Evolutionary conservation across 2,888 invertebrate species (phyloP).

Genomic region (Chymomyza caudatula): DNA sequence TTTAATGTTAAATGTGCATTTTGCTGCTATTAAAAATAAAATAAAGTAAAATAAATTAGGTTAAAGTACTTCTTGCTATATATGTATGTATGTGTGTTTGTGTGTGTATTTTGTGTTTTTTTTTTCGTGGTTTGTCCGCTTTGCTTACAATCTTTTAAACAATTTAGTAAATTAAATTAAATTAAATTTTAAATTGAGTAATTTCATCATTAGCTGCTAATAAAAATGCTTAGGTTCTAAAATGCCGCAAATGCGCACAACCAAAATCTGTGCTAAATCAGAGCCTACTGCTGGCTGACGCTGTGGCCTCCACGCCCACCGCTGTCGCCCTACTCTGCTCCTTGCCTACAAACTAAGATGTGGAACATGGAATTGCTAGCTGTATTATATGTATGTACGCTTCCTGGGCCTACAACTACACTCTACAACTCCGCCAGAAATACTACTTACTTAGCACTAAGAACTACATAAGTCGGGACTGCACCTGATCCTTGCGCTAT

Average conservation of each 20-base stretch:
- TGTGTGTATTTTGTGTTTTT: too few species aligned
- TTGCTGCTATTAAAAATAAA: conserved; percentile 29
- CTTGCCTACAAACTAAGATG: conserved; percentile 42
- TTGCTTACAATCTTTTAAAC: conserved; percentile 48
- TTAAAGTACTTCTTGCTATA: too few species aligned
- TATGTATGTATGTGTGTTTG: conserved; percentile 39
- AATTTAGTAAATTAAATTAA: background rate
- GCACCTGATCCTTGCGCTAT: background rate
- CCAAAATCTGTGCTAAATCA: conserved; percentile 8
- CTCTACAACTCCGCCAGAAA: conserved; percentile 2
- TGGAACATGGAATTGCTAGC: conserved; percentile 73
- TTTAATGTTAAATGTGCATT: conserved; percentile 39
- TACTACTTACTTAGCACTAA: background rate
- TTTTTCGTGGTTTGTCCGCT: conserved; percentile 61
- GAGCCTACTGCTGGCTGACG: conserved; percentile 5
- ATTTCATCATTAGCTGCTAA: conserved; percentile 46
- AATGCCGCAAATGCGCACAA: conserved; percentile 18
- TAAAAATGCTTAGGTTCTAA: conserved; percentile 46
- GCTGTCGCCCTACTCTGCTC: too few species aligned
- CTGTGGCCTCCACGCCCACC: background rate
- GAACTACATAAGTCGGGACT: background rate
- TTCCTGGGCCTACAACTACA: background rate
- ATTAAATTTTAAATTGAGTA: background rate
- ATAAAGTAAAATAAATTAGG: conserved; percentile 52
- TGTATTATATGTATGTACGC: conserved; percentile 41